These are phyloP conservation scores for Pseudopleuronectes americanus DNA, from an alignment of 2,797 vertebrate genomes.

Conservation along the genomic window DNA sequence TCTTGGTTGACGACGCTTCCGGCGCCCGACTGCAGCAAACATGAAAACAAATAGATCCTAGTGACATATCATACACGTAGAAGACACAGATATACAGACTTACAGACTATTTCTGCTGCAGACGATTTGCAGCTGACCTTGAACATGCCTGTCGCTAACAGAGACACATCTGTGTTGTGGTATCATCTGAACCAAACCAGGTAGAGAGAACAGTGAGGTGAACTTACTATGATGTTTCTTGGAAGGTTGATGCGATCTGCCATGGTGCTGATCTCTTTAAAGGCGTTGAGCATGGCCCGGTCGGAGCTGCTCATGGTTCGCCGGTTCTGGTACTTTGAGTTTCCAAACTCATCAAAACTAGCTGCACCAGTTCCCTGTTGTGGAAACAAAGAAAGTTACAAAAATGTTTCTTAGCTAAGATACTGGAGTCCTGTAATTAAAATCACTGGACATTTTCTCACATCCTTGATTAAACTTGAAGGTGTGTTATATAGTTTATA, in stretches of 20 bases:
- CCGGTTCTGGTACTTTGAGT: slow-evolving; percentile 98
- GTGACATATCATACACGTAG: too few species aligned
- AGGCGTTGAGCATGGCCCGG: slow-evolving; percentile 98
- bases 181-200: not conserved
- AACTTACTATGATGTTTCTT: slow-evolving; percentile 95
- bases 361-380: slow-evolving; percentile 95
- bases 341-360: slow-evolving; percentile 98
- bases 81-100: too few species aligned
- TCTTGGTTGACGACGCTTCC: too few species aligned
- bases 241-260: slow-evolving; percentile 99
- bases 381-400: not conserved
- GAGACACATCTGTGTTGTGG: too few species aligned
- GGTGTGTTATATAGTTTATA: too few species aligned
- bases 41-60: too few species aligned
- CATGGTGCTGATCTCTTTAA: slow-evolving; percentile 99
- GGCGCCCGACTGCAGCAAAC: too few species aligned
- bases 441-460: not conserved
- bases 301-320: slow-evolving; percentile 98
- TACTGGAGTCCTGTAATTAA: not conserved
- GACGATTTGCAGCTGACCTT: too few species aligned
- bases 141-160: not conserved
- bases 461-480: too few species aligned
- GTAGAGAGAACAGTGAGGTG: not conserved
- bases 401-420: too few species aligned
- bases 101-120: too few species aligned